Evolutionary conservation across 2,113 vertebrate species (phyloP), one percentile per base, ranked within the genome.

Genomic region (Hippolais icterina): DNA sequence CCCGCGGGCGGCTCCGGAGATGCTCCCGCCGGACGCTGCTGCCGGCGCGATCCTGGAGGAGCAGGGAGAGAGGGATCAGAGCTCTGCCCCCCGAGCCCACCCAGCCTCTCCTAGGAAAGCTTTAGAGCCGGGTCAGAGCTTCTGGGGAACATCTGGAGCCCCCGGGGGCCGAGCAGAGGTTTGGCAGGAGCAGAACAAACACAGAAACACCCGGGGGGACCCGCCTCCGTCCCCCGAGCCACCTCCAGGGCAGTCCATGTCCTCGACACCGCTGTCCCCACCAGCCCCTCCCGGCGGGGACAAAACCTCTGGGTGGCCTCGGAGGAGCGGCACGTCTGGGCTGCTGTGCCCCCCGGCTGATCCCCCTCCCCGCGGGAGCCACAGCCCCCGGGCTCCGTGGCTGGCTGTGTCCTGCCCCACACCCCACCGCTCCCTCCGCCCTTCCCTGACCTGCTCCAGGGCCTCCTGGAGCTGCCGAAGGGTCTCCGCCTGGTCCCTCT

Each of bases 401-500:
- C 37, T 37, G 42, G 42, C 15, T 42, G 42, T 42, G 42, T 23
- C 15, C 64, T 10, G 60, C 33, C 31, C 31, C 28, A 0, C 28
- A 20, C 4, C 23, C 57, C 37, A 18, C 0, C 5, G 23, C 1
- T 9, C 70, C 60, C 24, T 11, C 7, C 24, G 37, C 22, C 49
- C n/a, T 4, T 19, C 42, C 59, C 84, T 2, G 20, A 98, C 98
- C 98, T 98, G 95, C 65, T 94, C 82, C 93, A 97, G 74, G 28
- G 97, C 94, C 75, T 93, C 60, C 78, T 33, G 96, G 27, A 98
- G 80, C 60, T 83, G 92, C 82, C 39, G 66, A 13, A 98, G 84
- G 35, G 97, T 96, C 0, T 95, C 92, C 29, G 47, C 79, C 61
- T 94, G 96, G 89, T 98, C 98, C 79, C 97, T 92, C 78, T 92